phyloP scores from a whole-genome alignment of 2,888 invertebrate species.

The Coleophora flavipennella region DNA sequence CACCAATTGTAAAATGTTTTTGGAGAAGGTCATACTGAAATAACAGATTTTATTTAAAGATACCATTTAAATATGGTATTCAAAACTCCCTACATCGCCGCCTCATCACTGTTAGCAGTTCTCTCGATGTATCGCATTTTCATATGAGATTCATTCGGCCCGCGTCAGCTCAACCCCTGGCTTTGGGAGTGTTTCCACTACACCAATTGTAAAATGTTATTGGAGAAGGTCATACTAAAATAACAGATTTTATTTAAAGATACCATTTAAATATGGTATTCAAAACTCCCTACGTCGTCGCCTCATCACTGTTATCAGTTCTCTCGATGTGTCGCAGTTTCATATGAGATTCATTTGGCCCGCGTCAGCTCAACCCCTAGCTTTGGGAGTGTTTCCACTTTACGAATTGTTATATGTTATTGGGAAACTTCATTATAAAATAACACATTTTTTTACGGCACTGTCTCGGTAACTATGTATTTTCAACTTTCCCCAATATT shows the following conservation, averaged over 20 bases:
- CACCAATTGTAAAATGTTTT: not conserved
- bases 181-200: no score
- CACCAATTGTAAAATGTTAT: not conserved
- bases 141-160: constrained; percentile 53
- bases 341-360: constrained; percentile 54
- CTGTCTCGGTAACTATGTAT: no score
- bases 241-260: no score
- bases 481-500: no score
- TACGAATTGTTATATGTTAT: not conserved
- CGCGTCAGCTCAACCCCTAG: constrained; percentile 34
- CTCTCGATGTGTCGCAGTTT: constrained; percentile 41
- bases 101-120: constrained; percentile 13
- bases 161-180: constrained; percentile 34
- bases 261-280: constrained; percentile 17
- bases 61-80: constrained; percentile 17
- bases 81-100: constrained; percentile 7
- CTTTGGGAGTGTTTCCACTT: no score
- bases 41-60: not conserved
- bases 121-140: constrained; percentile 42
- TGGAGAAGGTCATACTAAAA: not conserved
- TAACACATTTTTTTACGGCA: no score
- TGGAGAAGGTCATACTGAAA: not conserved
- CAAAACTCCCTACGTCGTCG: constrained; percentile 8
- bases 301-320: constrained; percentile 13
- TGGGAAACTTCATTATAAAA: not conserved